Base-by-base conservation (phyloP, 2,888 invertebrate genomes). In the Stenurella melanura region DNA sequence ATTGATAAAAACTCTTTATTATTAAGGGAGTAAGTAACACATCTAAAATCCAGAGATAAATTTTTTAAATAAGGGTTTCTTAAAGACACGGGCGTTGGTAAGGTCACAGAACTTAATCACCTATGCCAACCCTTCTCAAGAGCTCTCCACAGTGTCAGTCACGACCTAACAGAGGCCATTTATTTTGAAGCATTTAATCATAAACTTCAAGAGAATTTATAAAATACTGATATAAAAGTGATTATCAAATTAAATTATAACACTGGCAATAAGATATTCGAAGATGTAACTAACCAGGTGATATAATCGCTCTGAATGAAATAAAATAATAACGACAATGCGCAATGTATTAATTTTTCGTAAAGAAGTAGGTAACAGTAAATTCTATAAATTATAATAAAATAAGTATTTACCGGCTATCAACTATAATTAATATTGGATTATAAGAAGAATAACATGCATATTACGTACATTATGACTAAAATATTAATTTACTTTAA, bases 21-120 rank as follows among this genome's bases (percentile, higher is more conserved):
- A n/a, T 50, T 50, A 50, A 50, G 50, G n/a, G n/a, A n/a, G 50
- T n/a, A n/a, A 50, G 50, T 50, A 12, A 50, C 50, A n/a, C n/a
- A 50, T n/a, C 50, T 50, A 50, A 50, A 15, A 50, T 5, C 50
- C 4, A 5, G 12, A n/a, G n/a, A 15, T 17, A 15, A 1, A 12
- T 50, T 50, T 50, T n/a, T 50, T 15, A 50, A 50, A 50, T 50
- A 50, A 50, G 50, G n/a, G 4, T 1, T 50, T 50, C 50, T n/a
- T 50, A n/a, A 50, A 50, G 50, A 50, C 50, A 50, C 12, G n/a
- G 50, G 12, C n/a, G 50, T n/a, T 50, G n/a, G n/a, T 7, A 7
- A n/a, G n/a, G 50, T 50, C 50, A 50, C 50, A 50, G n/a, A 50
- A 50, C 50, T 50, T 50, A 50, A 50, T 50, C 50, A 50, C 50